Percentiles rank a stretch among this genome's conserved stretches.
Evolutionary conservation across 2,888 invertebrate species (phyloP).

Genomic region (Empis livida): DNA sequence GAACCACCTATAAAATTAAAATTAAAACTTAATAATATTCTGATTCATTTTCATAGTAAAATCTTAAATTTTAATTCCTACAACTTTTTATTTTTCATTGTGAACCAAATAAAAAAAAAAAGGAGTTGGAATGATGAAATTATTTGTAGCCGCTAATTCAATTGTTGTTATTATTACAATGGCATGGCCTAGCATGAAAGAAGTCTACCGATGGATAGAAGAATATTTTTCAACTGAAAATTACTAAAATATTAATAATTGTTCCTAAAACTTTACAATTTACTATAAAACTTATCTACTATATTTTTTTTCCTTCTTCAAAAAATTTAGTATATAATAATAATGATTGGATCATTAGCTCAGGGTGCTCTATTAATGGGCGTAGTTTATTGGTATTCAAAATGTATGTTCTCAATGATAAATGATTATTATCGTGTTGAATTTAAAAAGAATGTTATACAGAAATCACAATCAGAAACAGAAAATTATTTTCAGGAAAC

Average conservation of each 20-base stretch:
- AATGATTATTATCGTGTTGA: slow-evolving; percentile 60
- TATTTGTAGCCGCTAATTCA: slow-evolving; percentile 69
- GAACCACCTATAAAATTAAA: too few relatives aligned
- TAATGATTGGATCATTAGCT: slow-evolving; percentile 50
- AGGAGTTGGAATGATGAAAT: slow-evolving; percentile 58
- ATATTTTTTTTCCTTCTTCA: too few relatives aligned
- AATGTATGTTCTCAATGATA: slow-evolving; percentile 56
- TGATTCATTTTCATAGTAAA: too few relatives aligned
- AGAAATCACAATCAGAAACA: too few relatives aligned
- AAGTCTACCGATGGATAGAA: slow-evolving; percentile 40
- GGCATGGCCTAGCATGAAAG: slow-evolving; percentile 59
- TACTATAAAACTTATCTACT: too few relatives aligned
- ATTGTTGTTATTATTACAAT: slow-evolving; percentile 56
- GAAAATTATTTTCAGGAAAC: background rate
- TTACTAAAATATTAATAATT: background rate
- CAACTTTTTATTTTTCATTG: too few relatives aligned
- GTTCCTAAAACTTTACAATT: too few relatives aligned
- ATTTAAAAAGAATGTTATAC: slow-evolving; percentile 39
- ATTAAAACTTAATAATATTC: too few relatives aligned
- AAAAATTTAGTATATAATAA: slow-evolving; percentile 16
- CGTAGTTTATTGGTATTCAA: slow-evolving; percentile 59
- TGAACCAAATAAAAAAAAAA: too few relatives aligned
- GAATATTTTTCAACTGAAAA: slow-evolving; percentile 38
- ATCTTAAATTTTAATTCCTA: too few relatives aligned
- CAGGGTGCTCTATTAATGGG: slow-evolving; percentile 51